These are phyloP conservation scores for Morpho deidamia DNA, from an alignment of 2,888 invertebrate species.

Conservation along the genomic window DNA sequence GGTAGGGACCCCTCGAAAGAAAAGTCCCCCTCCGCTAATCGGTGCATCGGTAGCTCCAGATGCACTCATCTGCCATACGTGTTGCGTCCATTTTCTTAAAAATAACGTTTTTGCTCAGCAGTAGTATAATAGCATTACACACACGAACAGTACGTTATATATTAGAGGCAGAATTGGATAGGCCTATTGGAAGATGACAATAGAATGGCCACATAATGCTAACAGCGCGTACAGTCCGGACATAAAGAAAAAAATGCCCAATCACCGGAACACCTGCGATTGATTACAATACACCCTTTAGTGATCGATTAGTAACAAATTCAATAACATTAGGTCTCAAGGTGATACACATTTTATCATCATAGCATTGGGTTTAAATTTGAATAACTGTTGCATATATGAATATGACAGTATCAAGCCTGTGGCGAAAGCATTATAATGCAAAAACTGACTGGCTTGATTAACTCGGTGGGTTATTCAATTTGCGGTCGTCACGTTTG, in stretches of 20 bases:
- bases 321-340: neutral
- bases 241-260: constrained; percentile 56
- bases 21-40: no score
- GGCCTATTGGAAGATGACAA: constrained; percentile 33
- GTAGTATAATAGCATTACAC: no score
- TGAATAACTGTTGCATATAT: neutral
- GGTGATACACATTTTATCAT: neutral
- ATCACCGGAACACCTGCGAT: constrained; percentile 73
- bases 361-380: neutral
- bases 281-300: constrained; percentile 59
- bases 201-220: constrained; percentile 30
- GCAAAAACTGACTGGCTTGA: constrained; percentile 21
- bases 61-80: no score
- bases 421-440: constrained; percentile 20
- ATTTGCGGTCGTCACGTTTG: constrained; percentile 11
- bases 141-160: neutral
- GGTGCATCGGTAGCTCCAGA: no score
- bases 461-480: constrained; percentile 15
- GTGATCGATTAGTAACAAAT: constrained; percentile 61
- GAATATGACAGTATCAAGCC: constrained; percentile 10
- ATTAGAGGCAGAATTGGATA: neutral
- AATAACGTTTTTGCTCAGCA: no score
- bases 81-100: no score
- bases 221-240: constrained; percentile 36
- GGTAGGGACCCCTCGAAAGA: no score